Conservation (phyloP, 2,888 invertebrate genomes). For the Volucella inflata region DNA sequence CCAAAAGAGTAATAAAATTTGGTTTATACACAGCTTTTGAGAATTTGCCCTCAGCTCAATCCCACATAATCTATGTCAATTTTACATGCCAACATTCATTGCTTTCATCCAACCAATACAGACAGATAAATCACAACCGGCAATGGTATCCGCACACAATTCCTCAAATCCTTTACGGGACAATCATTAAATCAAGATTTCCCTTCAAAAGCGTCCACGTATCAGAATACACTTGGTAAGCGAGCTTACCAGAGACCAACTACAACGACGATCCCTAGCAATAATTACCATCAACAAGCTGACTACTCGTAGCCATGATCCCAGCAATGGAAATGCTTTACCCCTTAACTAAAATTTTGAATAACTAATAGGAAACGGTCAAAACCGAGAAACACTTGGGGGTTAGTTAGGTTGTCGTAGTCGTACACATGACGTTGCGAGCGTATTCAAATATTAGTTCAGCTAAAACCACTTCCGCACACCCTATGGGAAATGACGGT, state of each 20-base stretch:
- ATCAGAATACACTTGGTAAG: constrained; percentile 16
- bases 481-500: constrained; percentile 68
- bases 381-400: constrained; percentile 39
- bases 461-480: constrained; percentile 59
- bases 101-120: constrained; percentile 11
- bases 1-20: constrained; percentile 32
- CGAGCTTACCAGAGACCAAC: constrained; percentile 40
- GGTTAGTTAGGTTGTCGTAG: constrained; percentile 38
- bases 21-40: constrained; percentile 40
- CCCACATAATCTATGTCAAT: constrained; percentile 46
- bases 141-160: constrained; percentile 44
- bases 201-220: constrained; percentile 31
- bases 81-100: constrained; percentile 41
- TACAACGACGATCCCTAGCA: constrained; percentile 9
- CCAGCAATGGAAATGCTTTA: constrained; percentile 13
- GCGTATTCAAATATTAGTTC: constrained; percentile 67
- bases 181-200: constrained; percentile 72
- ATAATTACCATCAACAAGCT: constrained; percentile 61
- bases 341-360: constrained; percentile 46
- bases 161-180: constrained; percentile 46
- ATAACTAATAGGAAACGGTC: constrained; percentile 59
- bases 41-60: constrained; percentile 26
- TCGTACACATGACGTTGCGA: constrained; percentile 23
- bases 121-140: constrained; percentile 33
- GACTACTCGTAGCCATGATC: constrained; percentile 18